These are phyloP conservation scores for Cephonodes hylas DNA, from an alignment of 2,888 invertebrate species.

Conservation along the genomic window DNA sequence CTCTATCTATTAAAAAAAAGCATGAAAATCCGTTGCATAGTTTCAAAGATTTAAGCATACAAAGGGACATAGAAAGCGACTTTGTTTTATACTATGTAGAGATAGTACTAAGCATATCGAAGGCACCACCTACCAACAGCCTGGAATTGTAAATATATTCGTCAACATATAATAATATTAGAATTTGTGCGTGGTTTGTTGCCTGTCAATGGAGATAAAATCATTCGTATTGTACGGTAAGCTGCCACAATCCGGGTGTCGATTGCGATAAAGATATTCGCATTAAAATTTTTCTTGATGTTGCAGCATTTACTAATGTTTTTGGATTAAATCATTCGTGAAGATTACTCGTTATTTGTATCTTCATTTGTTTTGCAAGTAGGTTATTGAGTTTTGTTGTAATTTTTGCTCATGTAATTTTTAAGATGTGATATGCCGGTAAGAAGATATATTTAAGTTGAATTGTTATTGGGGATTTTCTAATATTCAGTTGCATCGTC, in stretches of 20 bases:
- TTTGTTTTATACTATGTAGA: too few species aligned
- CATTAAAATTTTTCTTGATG: neutral
- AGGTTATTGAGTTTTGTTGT: too few species aligned
- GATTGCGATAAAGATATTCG: conserved; percentile 29
- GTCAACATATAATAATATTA: neutral
- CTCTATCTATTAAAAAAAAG: too few species aligned
- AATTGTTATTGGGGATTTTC: too few species aligned
- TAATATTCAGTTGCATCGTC: too few species aligned
- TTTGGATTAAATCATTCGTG: neutral
- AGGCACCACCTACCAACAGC: neutral
- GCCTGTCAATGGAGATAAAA: neutral
- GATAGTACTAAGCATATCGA: neutral
- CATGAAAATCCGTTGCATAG: too few species aligned
- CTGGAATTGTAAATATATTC: neutral
- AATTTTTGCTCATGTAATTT: neutral
- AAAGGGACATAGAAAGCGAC: too few species aligned
- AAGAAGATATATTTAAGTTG: too few species aligned
- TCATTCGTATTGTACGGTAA: neutral
- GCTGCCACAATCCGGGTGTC: conserved; percentile 21
- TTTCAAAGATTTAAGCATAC: too few species aligned
- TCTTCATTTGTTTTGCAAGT: neutral
- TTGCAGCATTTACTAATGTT: neutral
- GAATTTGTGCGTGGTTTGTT: neutral
- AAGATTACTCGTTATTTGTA: neutral
- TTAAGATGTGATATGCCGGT: neutral